Conservation (phyloP, 2,797 vertebrate genomes). For the Lepilemur septentrionalis region DNA sequence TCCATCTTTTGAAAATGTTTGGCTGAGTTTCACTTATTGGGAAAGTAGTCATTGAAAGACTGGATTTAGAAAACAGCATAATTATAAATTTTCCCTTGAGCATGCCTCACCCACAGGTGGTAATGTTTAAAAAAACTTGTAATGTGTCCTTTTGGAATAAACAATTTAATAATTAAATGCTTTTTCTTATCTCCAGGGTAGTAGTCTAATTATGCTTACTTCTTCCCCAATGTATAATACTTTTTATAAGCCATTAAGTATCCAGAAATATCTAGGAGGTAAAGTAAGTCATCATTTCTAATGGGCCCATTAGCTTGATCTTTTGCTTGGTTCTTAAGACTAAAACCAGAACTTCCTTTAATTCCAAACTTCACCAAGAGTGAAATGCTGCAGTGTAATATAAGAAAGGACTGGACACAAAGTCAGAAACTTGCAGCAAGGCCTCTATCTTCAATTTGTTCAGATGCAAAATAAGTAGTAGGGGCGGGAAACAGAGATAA, state of each 20-base stretch:
- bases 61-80: slow-evolving; percentile 25
- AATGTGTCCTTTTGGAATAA: slow-evolving; percentile 58
- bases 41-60: slow-evolving; percentile 1
- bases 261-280: slow-evolving; percentile 45
- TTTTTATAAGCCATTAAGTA: slow-evolving; percentile 54
- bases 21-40: slow-evolving; percentile 36
- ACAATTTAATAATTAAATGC: slow-evolving; percentile 58
- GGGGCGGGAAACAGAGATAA: background rate
- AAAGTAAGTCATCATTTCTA: slow-evolving; percentile 42
- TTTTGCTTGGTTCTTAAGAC: slow-evolving; percentile 40
- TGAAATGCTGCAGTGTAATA: background rate
- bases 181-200: slow-evolving; percentile 38
- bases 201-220: slow-evolving; percentile 46
- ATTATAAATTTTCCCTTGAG: slow-evolving; percentile 56
- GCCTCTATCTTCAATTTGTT: background rate
- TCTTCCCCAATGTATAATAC: slow-evolving; percentile 6
- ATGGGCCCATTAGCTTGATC: slow-evolving; percentile 9
- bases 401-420: background rate
- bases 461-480: background rate
- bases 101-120: background rate
- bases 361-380: slow-evolving; percentile 34
- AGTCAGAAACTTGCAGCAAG: background rate
- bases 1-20: slow-evolving; percentile 43
- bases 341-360: slow-evolving; percentile 53
- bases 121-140: slow-evolving; percentile 59